These are phyloP conservation scores for Amaurobius ferox DNA, from an alignment of 2,888 invertebrate species.

Conservation along the genomic window DNA sequence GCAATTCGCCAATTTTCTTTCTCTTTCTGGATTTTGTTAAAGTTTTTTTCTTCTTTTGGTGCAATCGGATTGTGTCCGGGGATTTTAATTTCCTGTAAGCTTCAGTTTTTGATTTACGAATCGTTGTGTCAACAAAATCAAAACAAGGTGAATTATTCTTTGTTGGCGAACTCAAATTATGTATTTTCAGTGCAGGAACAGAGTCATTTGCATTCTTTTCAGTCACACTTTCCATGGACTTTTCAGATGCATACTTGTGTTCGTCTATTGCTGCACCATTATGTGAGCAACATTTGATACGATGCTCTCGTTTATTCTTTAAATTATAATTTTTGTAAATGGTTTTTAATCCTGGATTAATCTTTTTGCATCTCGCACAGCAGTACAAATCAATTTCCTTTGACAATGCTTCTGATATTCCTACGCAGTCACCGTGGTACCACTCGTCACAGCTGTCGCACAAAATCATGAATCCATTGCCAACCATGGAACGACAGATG, in stretches of 20 bases:
- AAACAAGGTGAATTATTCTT: too few relatives aligned
- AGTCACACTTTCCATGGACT: background rate
- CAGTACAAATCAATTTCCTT: conserved; percentile 37
- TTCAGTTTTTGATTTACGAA: conserved; percentile 17
- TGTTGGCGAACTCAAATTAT: background rate
- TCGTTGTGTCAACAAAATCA: conserved; percentile 13
- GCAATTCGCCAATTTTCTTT: background rate
- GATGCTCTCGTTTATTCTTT: too few relatives aligned
- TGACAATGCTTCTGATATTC: conserved; percentile 76
- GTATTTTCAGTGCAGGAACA: background rate
- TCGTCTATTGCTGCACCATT: background rate
- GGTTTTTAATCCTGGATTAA: conserved; percentile 16
- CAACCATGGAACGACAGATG: conserved; percentile 94
- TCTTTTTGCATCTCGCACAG: conserved; percentile 18
- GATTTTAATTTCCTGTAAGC: conserved; percentile 28
- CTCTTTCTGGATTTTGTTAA: background rate
- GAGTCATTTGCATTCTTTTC: too few relatives aligned
- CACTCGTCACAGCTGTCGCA: conserved; percentile 98
- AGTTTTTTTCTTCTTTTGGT: too few relatives aligned
- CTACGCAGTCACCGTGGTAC: conserved; percentile 98
- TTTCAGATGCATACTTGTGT: too few relatives aligned
- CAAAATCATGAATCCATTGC: conserved; percentile 97
- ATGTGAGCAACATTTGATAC: background rate
- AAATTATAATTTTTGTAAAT: conserved; percentile 21
- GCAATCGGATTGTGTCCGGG: too few relatives aligned